Evolutionary conservation across 2,888 invertebrate genomes (phyloP).

Genomic region (Tachina fera): DNA sequence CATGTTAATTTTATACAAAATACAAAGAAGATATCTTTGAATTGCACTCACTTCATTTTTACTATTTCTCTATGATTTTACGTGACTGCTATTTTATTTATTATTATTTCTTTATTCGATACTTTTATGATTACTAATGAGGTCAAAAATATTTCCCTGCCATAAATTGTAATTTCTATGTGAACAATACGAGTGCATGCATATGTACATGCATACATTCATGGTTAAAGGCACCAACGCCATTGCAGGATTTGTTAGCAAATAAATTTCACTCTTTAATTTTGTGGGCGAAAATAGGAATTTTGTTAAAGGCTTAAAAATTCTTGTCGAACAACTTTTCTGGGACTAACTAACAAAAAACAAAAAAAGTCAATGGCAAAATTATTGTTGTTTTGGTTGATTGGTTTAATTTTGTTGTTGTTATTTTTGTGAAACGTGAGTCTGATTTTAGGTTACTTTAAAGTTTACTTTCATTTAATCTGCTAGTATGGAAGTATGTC

Average conservation of each 20-base stretch:
- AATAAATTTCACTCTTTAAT: conserved; percentile 48
- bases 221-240: neutral
- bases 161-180: conserved; percentile 21
- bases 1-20: neutral
- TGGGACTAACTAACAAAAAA: conserved; percentile 9
- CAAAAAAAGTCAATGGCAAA: conserved; percentile 17
- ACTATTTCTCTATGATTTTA: neutral
- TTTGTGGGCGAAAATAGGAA: neutral
- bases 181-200: too few relatives aligned
- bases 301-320: conserved; percentile 26
- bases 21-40: neutral
- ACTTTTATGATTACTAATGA: conserved; percentile 36
- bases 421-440: conserved; percentile 1
- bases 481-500: neutral
- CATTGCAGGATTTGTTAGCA: conserved; percentile 46
- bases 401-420: conserved; percentile 4
- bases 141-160: conserved; percentile 24
- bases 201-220: too few relatives aligned
- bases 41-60: neutral
- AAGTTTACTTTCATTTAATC: conserved; percentile 64
- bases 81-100: neutral
- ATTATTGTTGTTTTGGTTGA: conserved; percentile 2
- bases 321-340: conserved; percentile 45
- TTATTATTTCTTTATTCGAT: neutral
- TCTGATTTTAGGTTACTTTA: conserved; percentile 32